Base-by-base conservation (phyloP, 30 jellyfish, hydroid and myxozoan species). In the Catostylus mosaicus region DNA sequence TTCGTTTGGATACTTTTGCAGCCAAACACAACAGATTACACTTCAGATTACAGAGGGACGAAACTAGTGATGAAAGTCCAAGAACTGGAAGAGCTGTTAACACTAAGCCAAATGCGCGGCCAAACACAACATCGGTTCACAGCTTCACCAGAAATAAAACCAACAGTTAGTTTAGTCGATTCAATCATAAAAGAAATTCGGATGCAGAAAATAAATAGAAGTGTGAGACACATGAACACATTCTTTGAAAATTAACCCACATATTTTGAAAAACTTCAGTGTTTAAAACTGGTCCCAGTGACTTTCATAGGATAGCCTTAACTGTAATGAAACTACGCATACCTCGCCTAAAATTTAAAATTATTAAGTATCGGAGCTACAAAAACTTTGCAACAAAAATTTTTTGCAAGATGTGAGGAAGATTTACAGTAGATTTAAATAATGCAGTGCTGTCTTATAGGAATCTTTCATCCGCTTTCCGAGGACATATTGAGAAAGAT, bases 391-490 rank as follows among this genome's bases (percentile, higher is more conserved):
- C n/a, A 30, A 60, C 24, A 75, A 29, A 75, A 75, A 23, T 7
- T 75, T 48, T 56, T 50, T 75, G 38, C 86, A 56, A 47, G 86
- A 75, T 75, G 86, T 75, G 36, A 75, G 35, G 75, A 56, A 75
- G 48, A 75, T 75, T 71, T 40, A 71, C 37, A 71, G 83, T 40
- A 38, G 83, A 71, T 40, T 67, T 32, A 32, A 67, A 67, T 67
- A 59, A 67, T 37, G 79, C 60, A 26, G 79, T 26, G 33, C 19
- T 67, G 79, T 67, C 60, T 67, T 34, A 67, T 16, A 67, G 79
- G 79, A 67, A 67, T 67, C 79, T 67, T 67, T 67, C 79, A 67
- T 67, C 79, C 32, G 60, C 79, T 30, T 32, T 67, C 60, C 59
- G 79, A 67, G 37, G 19, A 67, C 69, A 8, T 62, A n/a, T n/a